Conservation (phyloP, 2,888 invertebrate genomes). For the Aricia artaxerxes region DNA sequence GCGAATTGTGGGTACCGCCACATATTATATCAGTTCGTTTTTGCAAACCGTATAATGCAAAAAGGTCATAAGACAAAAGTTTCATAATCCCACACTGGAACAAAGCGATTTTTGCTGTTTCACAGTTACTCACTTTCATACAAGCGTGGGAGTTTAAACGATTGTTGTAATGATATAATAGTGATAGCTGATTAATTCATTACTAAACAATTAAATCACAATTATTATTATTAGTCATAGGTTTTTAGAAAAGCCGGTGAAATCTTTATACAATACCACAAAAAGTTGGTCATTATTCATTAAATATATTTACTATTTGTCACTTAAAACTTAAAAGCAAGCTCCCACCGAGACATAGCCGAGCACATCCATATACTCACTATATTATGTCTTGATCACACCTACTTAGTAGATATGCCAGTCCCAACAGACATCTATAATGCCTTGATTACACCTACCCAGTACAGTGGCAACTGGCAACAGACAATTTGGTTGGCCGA, state of each 20-base stretch:
- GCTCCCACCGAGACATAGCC: no score
- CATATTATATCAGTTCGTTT: background rate
- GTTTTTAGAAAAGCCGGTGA: background rate
- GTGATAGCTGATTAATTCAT: conserved; percentile 18
- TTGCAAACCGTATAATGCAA: background rate
- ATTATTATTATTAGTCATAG: background rate
- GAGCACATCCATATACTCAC: no score
- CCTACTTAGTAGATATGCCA: no score
- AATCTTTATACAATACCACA: background rate
- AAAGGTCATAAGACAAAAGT: conserved; percentile 10
- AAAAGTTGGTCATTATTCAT: background rate
- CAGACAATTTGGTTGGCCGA: no score
- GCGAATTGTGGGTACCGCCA: no score
- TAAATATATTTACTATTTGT: background rate
- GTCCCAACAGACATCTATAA: no score
- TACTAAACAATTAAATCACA: conserved; percentile 13
- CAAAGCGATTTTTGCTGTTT: conserved; percentile 13
- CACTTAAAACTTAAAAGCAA: background rate
- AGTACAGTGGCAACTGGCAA: no score
- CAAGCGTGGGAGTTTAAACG: conserved; percentile 10
- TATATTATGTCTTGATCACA: no score
- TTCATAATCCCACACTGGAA: conserved; percentile 25
- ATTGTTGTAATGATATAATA: conserved; percentile 20
- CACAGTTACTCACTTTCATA: conserved; percentile 24
- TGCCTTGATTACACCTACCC: no score